Percentiles rank a stretch among this genome's conserved stretches.
phyloP scores from a whole-genome alignment of 2,888 invertebrate genomes.

The Leptodirus hochenwartii region DNA sequence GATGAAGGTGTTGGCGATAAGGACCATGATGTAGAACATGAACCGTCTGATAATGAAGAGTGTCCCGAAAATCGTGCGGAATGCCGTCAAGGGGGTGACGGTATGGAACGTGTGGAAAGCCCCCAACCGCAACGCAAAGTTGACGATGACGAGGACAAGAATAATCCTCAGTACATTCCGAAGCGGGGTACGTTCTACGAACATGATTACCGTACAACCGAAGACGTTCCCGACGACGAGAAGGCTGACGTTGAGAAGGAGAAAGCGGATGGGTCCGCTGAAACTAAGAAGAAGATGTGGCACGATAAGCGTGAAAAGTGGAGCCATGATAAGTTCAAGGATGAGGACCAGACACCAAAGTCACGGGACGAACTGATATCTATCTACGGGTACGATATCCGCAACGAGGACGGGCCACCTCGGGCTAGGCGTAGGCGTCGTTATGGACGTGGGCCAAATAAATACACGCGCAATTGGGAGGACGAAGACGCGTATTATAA shows the following conservation, averaged over 20 bases:
- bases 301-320: conserved; percentile 27
- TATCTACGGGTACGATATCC: conserved; percentile 86
- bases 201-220: conserved; percentile 78
- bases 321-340: conserved; percentile 54
- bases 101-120: conserved; percentile 41
- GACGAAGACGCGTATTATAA: conserved; percentile 74
- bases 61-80: too few relatives aligned
- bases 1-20: too few relatives aligned
- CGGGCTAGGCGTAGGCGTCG: conserved; percentile 67
- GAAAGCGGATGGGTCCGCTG: too few relatives aligned
- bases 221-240: conserved; percentile 17
- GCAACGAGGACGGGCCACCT: conserved; percentile 82
- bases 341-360: conserved; percentile 71
- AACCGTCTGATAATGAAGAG: too few relatives aligned
- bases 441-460: conserved; percentile 83
- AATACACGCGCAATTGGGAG: conserved; percentile 85
- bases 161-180: conserved; percentile 95
- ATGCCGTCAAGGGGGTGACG: conserved; percentile 50
- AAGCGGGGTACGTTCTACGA: conserved; percentile 93
- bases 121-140: conserved; percentile 47
- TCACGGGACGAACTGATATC: conserved; percentile 66
- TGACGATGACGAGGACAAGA: conserved; percentile 85
- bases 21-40: too few relatives aligned
- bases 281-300: conserved; percentile 29
- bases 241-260: conserved; percentile 22